Evolutionary conservation across 1,140 invertebrate species (phyloP), one percentile per base, ranked within the genome.

Genomic region (Tetragnatha versicolor): DNA sequence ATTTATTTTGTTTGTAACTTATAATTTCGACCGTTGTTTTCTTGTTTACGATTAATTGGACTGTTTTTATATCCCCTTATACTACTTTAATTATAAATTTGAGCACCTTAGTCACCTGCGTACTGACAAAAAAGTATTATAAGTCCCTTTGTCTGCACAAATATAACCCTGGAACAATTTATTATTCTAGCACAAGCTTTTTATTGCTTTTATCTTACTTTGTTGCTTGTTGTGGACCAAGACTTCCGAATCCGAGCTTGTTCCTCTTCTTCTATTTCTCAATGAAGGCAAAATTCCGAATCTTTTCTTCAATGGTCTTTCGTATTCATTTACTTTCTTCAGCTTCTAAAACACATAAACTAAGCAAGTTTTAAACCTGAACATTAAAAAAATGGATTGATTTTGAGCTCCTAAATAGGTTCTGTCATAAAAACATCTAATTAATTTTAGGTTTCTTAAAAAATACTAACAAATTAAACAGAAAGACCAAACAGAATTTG

Each of bases 241-340:
- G 17, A 77, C 42, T 45, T 76, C 73, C 2, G 73, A 77, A 42
- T 77, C 73, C 2, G 73, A 77, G 29, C 73, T 77, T 17, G 58
- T 77, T 25, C 42, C 60, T 42, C 61, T n/a, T 27, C 25, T 65
- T 5, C 73, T n/a, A 1, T 29, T 12, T 20, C 47, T 66, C 2
- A 77, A 27, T 14, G 73, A 77, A 39, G 73, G 73, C 12, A 77
- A 33, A 9, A 77, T 37, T 5, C 73, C 73, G 3, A 29, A 77
- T 9, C 73, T 25, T 42, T 66, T 77, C n/a, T n/a, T 65, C 17
- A 77, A 14, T 10, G 73, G 73, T 22, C 55, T 58, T 63, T 63
- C 72, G 27, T 49, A 49, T 63, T 75, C 72, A 9, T 75, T 58
- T 22, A 75, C n/a, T 61, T 58, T 61, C 9, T 47, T 61, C 20